These are phyloP conservation scores for Amblyjoppa proteus DNA, from an alignment of 2,888 invertebrate species.

Conservation along the genomic window DNA sequence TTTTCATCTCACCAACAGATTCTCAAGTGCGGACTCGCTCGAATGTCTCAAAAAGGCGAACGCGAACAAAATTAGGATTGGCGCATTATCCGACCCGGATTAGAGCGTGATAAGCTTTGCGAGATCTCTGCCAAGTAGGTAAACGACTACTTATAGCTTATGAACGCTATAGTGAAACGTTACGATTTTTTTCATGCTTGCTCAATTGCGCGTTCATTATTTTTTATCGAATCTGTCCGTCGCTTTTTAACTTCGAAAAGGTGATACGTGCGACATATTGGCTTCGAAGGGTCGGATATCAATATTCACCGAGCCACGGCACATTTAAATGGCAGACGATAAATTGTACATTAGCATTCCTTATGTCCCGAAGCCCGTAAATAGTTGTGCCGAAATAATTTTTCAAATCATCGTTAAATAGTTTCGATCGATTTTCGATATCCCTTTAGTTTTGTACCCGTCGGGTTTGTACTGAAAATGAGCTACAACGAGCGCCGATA, in stretches of 20 bases:
- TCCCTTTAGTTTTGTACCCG: background rate
- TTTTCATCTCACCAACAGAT: no score
- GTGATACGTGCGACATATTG: background rate
- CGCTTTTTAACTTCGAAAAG: background rate
- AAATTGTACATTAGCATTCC: background rate
- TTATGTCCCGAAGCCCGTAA: background rate
- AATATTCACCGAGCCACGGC: background rate
- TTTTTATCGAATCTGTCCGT: no score
- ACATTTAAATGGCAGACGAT: background rate
- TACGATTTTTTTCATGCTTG: no score
- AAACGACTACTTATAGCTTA: no score
- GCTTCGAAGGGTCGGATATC: background rate
- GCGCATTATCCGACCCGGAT: no score
- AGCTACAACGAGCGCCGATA: background rate
- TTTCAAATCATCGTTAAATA: background rate
- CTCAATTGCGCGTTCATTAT: no score
- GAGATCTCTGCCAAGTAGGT: background rate
- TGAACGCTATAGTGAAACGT: no score
- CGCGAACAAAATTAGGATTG: no score
- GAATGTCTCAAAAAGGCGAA: no score
- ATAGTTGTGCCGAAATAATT: background rate
- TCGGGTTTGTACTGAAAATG: background rate
- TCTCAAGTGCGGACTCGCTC: no score
- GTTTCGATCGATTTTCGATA: background rate
- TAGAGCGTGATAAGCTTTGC: no score